Conservation (phyloP, 1,140 invertebrate species). For the Conus ventricosus region DNA sequence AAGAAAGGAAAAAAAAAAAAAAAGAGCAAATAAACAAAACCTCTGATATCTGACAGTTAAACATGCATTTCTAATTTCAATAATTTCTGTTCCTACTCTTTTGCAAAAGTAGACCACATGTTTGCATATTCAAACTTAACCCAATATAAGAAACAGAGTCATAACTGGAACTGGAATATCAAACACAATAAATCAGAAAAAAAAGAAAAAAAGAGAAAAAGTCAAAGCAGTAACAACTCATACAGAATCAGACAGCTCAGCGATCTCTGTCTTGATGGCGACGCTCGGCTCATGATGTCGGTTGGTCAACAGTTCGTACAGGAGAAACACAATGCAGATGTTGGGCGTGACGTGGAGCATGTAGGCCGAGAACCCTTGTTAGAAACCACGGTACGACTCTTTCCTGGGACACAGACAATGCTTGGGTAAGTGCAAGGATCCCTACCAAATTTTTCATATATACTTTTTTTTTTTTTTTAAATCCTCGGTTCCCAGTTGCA, state of each 20-base stretch:
- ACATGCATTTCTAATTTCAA: too few relatives aligned
- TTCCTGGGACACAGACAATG: slow-evolving; percentile 74
- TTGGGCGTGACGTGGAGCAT: slow-evolving; percentile 94
- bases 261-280: slow-evolving; percentile 23
- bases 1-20: too few relatives aligned
- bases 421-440: too few relatives aligned
- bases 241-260: slow-evolving; percentile 20
- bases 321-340: slow-evolving; percentile 95
- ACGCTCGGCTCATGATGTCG: neutral
- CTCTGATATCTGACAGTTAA: too few relatives aligned
- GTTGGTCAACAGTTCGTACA: slow-evolving; percentile 87
- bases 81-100: too few relatives aligned
- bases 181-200: neutral
- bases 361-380: slow-evolving; percentile 95
- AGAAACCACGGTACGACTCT: slow-evolving; percentile 93
- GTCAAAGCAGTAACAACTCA: neutral
- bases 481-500: too few relatives aligned
- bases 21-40: too few relatives aligned
- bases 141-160: neutral
- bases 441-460: too few relatives aligned
- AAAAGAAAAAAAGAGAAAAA: neutral
- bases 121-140: neutral
- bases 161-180: neutral
- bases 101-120: too few relatives aligned
- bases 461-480: too few relatives aligned